Evolutionary conservation across 2,888 invertebrate genomes (phyloP).

Genomic region (Platycheirus albimanus): DNA sequence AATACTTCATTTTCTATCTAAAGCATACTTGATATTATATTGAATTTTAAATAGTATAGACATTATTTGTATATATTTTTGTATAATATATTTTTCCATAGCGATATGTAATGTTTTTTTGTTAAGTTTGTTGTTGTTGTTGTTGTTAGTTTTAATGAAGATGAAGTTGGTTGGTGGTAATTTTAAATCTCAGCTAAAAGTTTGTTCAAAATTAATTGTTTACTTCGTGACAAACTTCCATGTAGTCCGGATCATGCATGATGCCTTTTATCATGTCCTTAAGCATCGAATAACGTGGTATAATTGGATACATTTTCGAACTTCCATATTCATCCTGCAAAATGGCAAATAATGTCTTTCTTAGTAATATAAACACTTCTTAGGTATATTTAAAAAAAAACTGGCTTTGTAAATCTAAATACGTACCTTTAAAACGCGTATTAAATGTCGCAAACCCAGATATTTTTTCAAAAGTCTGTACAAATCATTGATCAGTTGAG

Average conservation of each 20-base stretch:
- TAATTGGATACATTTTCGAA: slow-evolving; percentile 96
- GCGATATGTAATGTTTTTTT: slow-evolving; percentile 53
- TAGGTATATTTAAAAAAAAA: too few species aligned
- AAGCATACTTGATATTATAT: slow-evolving; percentile 50
- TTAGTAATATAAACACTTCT: too few species aligned
- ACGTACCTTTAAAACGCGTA: slow-evolving; percentile 94
- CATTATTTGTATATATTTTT: slow-evolving; percentile 14
- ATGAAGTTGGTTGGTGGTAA: slow-evolving; percentile 24
- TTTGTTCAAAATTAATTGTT: slow-evolving; percentile 83
- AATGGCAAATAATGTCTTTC: neutral
- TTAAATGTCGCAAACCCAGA: slow-evolving; percentile 93
- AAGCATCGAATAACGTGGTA: slow-evolving; percentile 96
- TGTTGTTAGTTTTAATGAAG: slow-evolving; percentile 11
- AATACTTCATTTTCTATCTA: slow-evolving; percentile 50
- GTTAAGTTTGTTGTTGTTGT: slow-evolving; percentile 4
- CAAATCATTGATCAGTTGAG: slow-evolving; percentile 96
- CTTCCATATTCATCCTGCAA: slow-evolving; percentile 92
- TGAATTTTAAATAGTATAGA: slow-evolving; percentile 35
- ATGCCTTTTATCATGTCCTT: slow-evolving; percentile 99
- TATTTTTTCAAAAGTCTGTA: slow-evolving; percentile 96
- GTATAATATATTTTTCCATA: slow-evolving; percentile 26
- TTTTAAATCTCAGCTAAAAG: slow-evolving; percentile 12
- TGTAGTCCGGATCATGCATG: slow-evolving; percentile 97
- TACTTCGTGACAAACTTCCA: slow-evolving; percentile 97
- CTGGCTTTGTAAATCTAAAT: too few species aligned